Evolutionary conservation across 2,888 invertebrate genomes (phyloP).

Genomic region (Timandra comae): DNA sequence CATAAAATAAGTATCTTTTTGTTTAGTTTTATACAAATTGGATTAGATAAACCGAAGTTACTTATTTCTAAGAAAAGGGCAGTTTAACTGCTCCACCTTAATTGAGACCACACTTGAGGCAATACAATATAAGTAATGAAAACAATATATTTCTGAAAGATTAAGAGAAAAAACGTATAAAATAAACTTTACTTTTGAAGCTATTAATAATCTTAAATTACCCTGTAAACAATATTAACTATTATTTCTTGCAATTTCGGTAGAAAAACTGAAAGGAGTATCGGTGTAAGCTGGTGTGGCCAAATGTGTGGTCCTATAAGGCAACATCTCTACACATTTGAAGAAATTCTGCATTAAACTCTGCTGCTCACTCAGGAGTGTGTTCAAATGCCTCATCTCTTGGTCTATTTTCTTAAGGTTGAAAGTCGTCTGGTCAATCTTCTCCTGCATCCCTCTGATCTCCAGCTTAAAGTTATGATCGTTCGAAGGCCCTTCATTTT

Average conservation of each 20-base stretch:
- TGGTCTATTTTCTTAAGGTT: conserved; percentile 82
- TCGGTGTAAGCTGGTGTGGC: conserved; percentile 44
- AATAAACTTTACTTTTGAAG: no score
- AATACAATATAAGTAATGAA: neutral
- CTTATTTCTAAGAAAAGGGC: no score
- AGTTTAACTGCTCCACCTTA: no score
- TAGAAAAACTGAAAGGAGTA: conserved; percentile 49
- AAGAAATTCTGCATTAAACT: conserved; percentile 52
- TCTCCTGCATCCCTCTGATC: conserved; percentile 79
- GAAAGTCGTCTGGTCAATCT: conserved; percentile 82
- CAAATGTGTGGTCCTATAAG: conserved; percentile 35
- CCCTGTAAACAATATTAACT: conserved; percentile 6
- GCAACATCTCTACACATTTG: conserved; percentile 37
- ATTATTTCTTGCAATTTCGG: conserved; percentile 16
- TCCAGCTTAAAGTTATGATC: conserved; percentile 74
- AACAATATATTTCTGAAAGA: neutral
- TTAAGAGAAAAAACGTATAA: neutral
- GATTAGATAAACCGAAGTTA: no score
- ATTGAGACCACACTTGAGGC: neutral
- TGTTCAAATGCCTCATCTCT: conserved; percentile 82
- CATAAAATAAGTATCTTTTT: neutral
- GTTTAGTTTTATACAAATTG: neutral
- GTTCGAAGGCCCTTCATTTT: conserved; percentile 66
- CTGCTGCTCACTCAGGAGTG: conserved; percentile 60
- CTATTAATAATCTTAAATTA: no score